Conservation (phyloP, 2,113 vertebrate species). For the Hiodon tergisus region DNA sequence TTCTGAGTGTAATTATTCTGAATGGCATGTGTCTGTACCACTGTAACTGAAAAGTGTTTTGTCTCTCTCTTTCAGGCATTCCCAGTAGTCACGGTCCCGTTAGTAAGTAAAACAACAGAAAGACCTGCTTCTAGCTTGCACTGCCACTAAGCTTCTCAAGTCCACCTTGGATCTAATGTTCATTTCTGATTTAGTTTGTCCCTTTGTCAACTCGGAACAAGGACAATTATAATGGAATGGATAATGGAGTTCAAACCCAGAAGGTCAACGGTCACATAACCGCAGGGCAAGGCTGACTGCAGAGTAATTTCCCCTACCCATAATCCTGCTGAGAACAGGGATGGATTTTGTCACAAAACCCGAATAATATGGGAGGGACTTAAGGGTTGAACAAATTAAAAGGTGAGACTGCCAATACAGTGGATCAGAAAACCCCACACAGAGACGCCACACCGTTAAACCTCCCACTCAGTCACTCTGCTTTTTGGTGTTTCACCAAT, state of each 20-base stretch:
- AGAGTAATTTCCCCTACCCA: too few relatives aligned
- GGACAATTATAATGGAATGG: background rate
- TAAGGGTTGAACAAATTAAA: too few relatives aligned
- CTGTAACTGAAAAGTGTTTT: conserved; percentile 25
- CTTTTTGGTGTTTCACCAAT: too few relatives aligned
- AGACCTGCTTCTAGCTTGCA: conserved; percentile 51
- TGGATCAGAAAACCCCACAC: too few relatives aligned
- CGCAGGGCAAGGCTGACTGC: background rate
- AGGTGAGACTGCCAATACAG: too few relatives aligned
- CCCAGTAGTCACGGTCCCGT: conserved; percentile 87
- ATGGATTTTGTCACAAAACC: too few relatives aligned
- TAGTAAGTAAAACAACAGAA: conserved; percentile 76
- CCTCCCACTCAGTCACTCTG: too few relatives aligned
- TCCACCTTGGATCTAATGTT: conserved; percentile 61
- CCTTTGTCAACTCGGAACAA: background rate
- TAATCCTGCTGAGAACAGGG: too few relatives aligned
- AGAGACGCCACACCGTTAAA: too few relatives aligned
- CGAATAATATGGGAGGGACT: too few relatives aligned
- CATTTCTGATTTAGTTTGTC: conserved; percentile 54
- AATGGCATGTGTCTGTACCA: too few relatives aligned
- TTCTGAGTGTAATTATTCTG: background rate
- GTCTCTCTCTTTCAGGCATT: conserved; percentile 72
- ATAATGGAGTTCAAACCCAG: background rate
- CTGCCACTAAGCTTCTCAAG: conserved; percentile 53
- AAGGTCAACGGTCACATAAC: background rate